phyloP scores from a whole-genome alignment of 2,888 invertebrate genomes.

The Spodoptera exigua region DNA sequence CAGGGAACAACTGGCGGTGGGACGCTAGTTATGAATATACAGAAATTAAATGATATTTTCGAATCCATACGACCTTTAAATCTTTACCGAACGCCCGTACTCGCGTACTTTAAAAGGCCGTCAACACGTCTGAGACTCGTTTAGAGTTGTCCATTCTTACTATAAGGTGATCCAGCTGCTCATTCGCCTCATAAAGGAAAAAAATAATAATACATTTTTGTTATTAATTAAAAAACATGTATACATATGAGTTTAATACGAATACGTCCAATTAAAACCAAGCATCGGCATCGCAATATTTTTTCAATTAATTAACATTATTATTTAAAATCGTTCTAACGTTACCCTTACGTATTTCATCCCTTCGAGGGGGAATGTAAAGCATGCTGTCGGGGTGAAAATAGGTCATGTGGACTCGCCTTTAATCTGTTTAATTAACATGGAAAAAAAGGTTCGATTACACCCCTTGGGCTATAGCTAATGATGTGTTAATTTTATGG shows the following conservation, averaged over 20 bases:
- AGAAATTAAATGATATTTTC: too few relatives aligned
- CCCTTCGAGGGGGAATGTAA: constrained; percentile 65
- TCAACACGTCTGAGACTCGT: too few relatives aligned
- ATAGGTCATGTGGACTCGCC: constrained; percentile 82
- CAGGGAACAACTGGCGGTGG: too few relatives aligned
- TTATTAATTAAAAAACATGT: neutral
- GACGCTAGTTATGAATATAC: too few relatives aligned
- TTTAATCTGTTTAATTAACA: constrained; percentile 88
- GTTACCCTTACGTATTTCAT: constrained; percentile 59
- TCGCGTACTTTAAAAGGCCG: too few relatives aligned
- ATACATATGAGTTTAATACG: constrained; percentile 31
- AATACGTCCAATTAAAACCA: constrained; percentile 72
- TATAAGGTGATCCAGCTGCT: too few relatives aligned
- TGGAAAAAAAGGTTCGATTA: constrained; percentile 83
- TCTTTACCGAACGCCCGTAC: too few relatives aligned
- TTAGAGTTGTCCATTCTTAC: too few relatives aligned
- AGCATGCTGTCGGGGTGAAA: constrained; percentile 78
- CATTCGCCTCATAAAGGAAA: too few relatives aligned
- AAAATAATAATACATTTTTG: neutral
- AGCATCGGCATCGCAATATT: constrained; percentile 71
- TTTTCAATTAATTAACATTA: constrained; percentile 83
- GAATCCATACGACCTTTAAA: too few relatives aligned
- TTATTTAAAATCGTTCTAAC: constrained; percentile 82
- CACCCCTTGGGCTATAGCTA: constrained; percentile 72
- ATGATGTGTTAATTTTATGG: constrained; percentile 83